phyloP scores from a whole-genome alignment of 2,797 vertebrate genomes.

The Gila robusta region DNA sequence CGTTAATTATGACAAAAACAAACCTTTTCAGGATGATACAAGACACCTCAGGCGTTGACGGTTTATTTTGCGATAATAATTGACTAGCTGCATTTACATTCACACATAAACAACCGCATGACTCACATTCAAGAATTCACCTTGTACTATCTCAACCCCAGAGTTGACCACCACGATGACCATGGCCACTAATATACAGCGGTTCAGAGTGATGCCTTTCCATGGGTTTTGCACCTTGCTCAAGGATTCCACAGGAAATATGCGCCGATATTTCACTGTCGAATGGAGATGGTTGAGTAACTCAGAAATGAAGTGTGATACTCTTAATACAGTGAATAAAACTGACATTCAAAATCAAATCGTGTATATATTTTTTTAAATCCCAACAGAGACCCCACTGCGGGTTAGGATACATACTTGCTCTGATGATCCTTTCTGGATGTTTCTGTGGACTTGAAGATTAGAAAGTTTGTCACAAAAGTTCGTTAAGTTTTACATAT shows the following conservation, averaged over 20 bases:
- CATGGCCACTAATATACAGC: slow-evolving; percentile 86
- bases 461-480: not conserved
- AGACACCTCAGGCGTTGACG: not conserved
- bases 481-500: not conserved
- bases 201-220: slow-evolving; percentile 90
- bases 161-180: slow-evolving; percentile 85
- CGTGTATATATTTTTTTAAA: not conserved
- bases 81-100: not conserved
- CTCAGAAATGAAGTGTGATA: not conserved
- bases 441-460: not conserved
- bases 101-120: not conserved
- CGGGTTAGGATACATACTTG: slow-evolving; percentile 42
- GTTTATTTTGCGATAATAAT: not conserved
- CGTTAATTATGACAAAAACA: not conserved
- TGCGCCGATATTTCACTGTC: slow-evolving; percentile 77
- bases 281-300: not conserved
- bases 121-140: slow-evolving; percentile 76
- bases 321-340: not conserved
- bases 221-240: slow-evolving; percentile 84
- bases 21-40: not conserved
- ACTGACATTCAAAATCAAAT: not conserved
- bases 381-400: not conserved
- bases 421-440: slow-evolving; percentile 21
- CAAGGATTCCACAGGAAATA: slow-evolving; percentile 75
- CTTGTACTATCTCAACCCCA: slow-evolving; percentile 86